Evolutionary conservation across 1,140 invertebrate species (phyloP).

Genomic region (Diachasma alloeum): DNA sequence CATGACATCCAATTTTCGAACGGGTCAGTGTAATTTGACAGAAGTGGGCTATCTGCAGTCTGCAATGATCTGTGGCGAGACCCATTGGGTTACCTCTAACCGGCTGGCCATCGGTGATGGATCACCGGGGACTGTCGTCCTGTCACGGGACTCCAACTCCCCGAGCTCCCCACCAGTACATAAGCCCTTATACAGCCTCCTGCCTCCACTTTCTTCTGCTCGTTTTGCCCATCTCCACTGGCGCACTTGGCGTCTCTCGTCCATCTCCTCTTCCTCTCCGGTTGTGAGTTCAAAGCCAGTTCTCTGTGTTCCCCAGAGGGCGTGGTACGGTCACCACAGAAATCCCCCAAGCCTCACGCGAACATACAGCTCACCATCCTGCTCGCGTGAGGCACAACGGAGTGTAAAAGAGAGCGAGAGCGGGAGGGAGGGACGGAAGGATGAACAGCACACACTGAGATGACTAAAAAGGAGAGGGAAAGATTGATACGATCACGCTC

Average conservation of each 20-base stretch:
- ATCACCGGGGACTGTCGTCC: conserved; percentile 31
- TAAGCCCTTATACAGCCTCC: not conserved
- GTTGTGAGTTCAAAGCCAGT: conserved; percentile 10
- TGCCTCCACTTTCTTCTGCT: not conserved
- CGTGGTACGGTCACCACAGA: conserved; percentile 14
- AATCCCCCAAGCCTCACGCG: not conserved
- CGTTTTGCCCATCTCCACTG: not conserved
- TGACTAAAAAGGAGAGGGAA: not conserved
- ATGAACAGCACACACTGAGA: not conserved
- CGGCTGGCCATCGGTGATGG: conserved; percentile 33
- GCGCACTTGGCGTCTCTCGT: not conserved
- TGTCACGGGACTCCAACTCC: conserved; percentile 31
- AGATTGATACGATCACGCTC: conserved; percentile 3
- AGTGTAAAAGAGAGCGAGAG: not conserved
- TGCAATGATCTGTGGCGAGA: conserved; percentile 27
- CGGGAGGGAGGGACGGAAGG: not conserved
- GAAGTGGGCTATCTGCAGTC: conserved; percentile 26
- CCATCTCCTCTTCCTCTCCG: not conserved
- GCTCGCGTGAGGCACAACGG: not conserved
- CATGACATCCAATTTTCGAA: not conserved
- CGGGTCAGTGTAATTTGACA: conserved; percentile 33
- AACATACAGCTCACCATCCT: not conserved
- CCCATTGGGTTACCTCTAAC: conserved; percentile 21
- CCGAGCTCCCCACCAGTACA: conserved; percentile 8
- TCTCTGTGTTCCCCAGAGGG: conserved; percentile 2